Conservation (phyloP, 2,888 invertebrate genomes). For the Drosophila putrida region DNA sequence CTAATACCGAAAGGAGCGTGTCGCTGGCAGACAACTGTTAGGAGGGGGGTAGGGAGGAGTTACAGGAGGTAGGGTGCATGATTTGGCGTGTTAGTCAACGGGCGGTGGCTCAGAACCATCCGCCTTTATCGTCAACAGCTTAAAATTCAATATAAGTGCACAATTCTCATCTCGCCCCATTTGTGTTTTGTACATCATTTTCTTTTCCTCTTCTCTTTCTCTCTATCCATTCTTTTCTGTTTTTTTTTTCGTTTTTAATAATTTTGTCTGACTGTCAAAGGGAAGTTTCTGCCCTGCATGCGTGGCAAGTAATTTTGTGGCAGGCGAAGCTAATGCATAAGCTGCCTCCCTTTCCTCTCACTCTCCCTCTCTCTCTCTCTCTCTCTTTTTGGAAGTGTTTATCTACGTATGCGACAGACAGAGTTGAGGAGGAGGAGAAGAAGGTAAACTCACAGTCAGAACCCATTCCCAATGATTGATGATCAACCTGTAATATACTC, state of each 20-base stretch:
- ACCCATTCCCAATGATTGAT: constrained; percentile 38
- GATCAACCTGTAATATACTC: constrained; percentile 26
- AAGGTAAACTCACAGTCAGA: neutral
- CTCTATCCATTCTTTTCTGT: neutral
- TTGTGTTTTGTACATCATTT: constrained; percentile 26
- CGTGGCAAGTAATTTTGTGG: constrained; percentile 50
- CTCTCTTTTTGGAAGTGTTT: constrained; percentile 10
- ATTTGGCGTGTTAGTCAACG: constrained; percentile 40
- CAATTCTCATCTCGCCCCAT: constrained; percentile 42
- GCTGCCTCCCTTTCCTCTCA: neutral
- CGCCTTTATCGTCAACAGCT: constrained; percentile 61
- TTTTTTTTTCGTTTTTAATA: constrained; percentile 30
- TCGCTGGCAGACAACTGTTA: constrained; percentile 27
- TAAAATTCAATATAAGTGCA: constrained; percentile 74
- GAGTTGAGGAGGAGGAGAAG: neutral
- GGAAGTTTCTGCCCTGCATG: constrained; percentile 11
- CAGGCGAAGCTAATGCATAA: constrained; percentile 48
- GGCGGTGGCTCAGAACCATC: constrained; percentile 56
- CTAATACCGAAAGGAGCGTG: constrained; percentile 26
- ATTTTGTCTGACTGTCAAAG: constrained; percentile 35
- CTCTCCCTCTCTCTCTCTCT: neutral
- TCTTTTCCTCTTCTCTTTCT: neutral
- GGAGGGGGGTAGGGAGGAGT: neutral
- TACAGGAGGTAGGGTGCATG: constrained; percentile 6
- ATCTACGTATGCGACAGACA: constrained; percentile 25